Evolutionary conservation across 2,113 vertebrate species (phyloP), one percentile per base, ranked within the genome.

Genomic region (Neofelis nebulosa): DNA sequence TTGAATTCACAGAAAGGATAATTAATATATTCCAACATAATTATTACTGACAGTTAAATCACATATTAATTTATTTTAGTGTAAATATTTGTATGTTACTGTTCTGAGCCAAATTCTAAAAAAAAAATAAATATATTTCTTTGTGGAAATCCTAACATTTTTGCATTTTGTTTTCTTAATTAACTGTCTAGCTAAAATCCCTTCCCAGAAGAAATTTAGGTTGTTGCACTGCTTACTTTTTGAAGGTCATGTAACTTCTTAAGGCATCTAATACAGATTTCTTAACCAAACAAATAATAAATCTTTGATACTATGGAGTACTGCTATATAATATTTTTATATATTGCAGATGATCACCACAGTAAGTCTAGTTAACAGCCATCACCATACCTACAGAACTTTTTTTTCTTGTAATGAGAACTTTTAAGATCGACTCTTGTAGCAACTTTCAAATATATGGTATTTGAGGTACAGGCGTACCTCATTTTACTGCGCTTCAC

Each of bases 1-100:
- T 68, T 95, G 76, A 97, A 80, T 74, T 84, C 71, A 65, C 79
- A 81, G 36, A 91, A 92, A 96, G 45, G 57, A 13, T 93, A 94
- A 92, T 96, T 93, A 95, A 94, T 96, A 94, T 92, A 98, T 86
- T 96, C 61, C 61, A 86, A 91, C 29, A 5, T 93, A 95, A 95
- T 97, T 96, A 95, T 94, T 92, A 93, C 23, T 29, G 76, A 69
- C 73, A 52, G 50, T 57, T 89, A 92, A 94, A 66, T 94, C 84
- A 98, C 89, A 93, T 55, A 31, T 93, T 98, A 96, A 96, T 97
- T 97, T 98, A 98, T 98, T 97, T 97, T 93, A 92, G 80, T 97
- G 92, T 98, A 96, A 96, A 87, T 94, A 96, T 95, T 92, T 97
- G 92, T 92, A 84, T 96, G 90, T 95, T 82, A 89, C 18, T 91